A percentile compares a stretch with the other conserved stretches of the same genome.
Conservation (phyloP, 2,113 vertebrate genomes). For the Dasyurus viverrinus region DNA sequence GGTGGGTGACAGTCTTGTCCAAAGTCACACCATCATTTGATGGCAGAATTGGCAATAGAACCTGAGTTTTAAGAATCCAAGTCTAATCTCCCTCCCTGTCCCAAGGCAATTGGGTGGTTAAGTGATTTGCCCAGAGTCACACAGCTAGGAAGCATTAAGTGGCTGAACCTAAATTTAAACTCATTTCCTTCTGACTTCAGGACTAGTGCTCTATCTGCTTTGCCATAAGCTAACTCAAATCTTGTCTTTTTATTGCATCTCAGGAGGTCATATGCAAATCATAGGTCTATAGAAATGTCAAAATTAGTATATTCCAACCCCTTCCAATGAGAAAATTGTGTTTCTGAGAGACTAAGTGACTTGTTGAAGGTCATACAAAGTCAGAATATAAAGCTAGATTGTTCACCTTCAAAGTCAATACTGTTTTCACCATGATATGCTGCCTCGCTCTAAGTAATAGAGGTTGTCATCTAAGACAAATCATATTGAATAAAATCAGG, state of each 20-base stretch:
- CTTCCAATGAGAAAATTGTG: background rate
- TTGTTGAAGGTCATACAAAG: background rate
- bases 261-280: background rate
- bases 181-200: too few relatives aligned
- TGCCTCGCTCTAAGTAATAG: background rate
- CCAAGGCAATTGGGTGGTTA: too few relatives aligned
- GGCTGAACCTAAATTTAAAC: too few relatives aligned
- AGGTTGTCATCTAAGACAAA: background rate
- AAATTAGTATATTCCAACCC: background rate
- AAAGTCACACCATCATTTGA: background rate
- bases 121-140: too few relatives aligned
- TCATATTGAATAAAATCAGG: background rate
- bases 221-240: too few relatives aligned
- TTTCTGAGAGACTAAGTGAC: background rate
- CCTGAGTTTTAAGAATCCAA: background rate
- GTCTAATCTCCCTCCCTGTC: background rate
- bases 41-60: background rate
- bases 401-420: background rate
- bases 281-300: background rate
- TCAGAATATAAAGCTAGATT: background rate
- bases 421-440: background rate
- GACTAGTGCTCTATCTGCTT: too few relatives aligned
- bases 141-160: too few relatives aligned
- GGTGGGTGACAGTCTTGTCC: background rate
- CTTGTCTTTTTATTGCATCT: background rate